Conservation (phyloP, 2,113 vertebrate genomes). For the Halcyon senegalensis region DNA sequence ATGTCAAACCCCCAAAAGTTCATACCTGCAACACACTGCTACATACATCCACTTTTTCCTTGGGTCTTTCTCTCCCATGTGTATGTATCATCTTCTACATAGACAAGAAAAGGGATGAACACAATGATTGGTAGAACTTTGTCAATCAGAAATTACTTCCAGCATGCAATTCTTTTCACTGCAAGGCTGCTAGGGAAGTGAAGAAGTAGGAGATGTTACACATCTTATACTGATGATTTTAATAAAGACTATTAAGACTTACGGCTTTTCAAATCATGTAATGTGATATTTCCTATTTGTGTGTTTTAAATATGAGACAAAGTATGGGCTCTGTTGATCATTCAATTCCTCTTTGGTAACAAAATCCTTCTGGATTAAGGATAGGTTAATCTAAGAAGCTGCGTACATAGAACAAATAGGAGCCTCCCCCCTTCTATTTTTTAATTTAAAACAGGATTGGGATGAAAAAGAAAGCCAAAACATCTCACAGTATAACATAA, state of each 20-base stretch:
- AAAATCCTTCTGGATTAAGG: background rate
- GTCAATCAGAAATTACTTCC: background rate
- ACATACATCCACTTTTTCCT: background rate
- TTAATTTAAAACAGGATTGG: background rate
- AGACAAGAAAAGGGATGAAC: background rate
- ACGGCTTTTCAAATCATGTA: background rate
- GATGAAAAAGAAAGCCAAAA: constrained; percentile 37
- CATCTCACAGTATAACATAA: background rate
- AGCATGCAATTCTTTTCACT: background rate
- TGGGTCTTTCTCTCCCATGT: background rate
- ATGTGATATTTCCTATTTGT: background rate
- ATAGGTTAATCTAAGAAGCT: background rate
- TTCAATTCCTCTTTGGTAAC: background rate
- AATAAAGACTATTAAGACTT: background rate
- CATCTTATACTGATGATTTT: background rate
- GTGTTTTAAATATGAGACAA: background rate
- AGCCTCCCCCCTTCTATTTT: background rate
- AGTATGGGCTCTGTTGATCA: background rate
- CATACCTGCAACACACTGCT: background rate
- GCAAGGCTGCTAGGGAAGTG: background rate
- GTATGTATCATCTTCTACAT: fast-evolving
- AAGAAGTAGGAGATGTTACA: background rate
- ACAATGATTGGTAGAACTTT: background rate
- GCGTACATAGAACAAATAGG: background rate
- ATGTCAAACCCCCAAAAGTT: background rate